Conservation (phyloP, 2,797 vertebrate genomes). For the Falco concolor region DNA sequence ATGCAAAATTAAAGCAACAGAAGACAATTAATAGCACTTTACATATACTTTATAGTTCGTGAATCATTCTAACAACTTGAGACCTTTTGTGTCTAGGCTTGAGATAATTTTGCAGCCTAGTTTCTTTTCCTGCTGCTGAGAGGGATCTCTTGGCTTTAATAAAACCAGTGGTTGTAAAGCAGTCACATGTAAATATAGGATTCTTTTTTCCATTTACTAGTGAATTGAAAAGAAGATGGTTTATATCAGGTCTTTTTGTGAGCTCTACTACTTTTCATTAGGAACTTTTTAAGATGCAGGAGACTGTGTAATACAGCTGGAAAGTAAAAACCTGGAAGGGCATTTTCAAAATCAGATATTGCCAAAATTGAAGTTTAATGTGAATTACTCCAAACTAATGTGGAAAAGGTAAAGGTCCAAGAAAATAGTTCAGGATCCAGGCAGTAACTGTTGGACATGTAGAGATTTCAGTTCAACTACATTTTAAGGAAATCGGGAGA, state of each 20-base stretch:
- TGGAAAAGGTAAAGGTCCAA: not conserved
- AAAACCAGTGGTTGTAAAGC: not conserved
- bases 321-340: not conserved
- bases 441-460: not conserved
- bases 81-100: not conserved
- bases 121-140: not conserved
- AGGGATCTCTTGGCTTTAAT: not conserved
- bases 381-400: not conserved
- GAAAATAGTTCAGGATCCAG: not conserved
- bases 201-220: not conserved
- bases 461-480: not conserved
- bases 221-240: not conserved
- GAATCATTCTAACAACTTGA: not conserved
- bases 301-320: not conserved
- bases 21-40: not conserved
- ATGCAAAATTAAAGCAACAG: not conserved
- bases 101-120: not conserved
- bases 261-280: not conserved
- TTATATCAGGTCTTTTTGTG: not conserved
- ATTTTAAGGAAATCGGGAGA: not conserved
- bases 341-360: not conserved
- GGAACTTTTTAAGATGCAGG: not conserved
- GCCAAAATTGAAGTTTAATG: not conserved
- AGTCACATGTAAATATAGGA: not conserved
- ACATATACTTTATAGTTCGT: not conserved